Percentiles rank a stretch among this genome's conserved stretches.
phyloP scores from a whole-genome alignment of 1,140 invertebrate genomes.

The Drosophila teissieri region DNA sequence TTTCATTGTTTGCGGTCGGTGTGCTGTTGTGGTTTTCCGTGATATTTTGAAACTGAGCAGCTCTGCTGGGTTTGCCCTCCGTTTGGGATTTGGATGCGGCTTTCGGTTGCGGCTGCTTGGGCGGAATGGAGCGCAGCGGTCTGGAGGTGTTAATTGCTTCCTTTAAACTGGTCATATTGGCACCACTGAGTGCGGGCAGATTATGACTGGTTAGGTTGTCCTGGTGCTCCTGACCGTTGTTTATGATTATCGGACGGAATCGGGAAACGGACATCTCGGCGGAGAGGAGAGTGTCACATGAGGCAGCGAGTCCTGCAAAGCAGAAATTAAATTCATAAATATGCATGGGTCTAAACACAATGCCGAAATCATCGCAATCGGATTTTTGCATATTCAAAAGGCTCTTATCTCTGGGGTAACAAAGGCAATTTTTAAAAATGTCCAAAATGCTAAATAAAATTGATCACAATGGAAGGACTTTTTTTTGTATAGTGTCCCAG shows the following conservation, averaged over 20 bases:
- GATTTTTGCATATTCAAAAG: constrained; percentile 11
- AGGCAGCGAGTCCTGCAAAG: constrained; percentile 85
- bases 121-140: constrained; percentile 31
- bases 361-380: background rate
- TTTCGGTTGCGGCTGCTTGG: constrained; percentile 29
- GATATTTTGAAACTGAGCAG: constrained; percentile 24
- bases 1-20: constrained; percentile 65
- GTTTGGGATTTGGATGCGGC: constrained; percentile 3
- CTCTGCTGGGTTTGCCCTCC: constrained; percentile 3
- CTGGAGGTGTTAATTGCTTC: constrained; percentile 9
- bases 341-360: constrained; percentile 1
- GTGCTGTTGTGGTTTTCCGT: constrained; percentile 25
- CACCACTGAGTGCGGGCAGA: constrained; percentile 2
- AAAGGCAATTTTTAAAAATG: background rate
- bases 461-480: background rate
- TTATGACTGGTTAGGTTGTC: constrained; percentile 62
- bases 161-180: background rate
- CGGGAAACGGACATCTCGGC: constrained; percentile 78
- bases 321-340: background rate
- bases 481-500: background rate
- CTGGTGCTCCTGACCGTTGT: constrained; percentile 63
- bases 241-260: constrained; percentile 70
- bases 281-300: constrained; percentile 84
- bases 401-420: constrained; percentile 4
- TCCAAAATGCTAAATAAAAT: background rate